phyloP scores from a whole-genome alignment of 2,797 vertebrate species.

The Pantherophis alleghaniensis region DNA sequence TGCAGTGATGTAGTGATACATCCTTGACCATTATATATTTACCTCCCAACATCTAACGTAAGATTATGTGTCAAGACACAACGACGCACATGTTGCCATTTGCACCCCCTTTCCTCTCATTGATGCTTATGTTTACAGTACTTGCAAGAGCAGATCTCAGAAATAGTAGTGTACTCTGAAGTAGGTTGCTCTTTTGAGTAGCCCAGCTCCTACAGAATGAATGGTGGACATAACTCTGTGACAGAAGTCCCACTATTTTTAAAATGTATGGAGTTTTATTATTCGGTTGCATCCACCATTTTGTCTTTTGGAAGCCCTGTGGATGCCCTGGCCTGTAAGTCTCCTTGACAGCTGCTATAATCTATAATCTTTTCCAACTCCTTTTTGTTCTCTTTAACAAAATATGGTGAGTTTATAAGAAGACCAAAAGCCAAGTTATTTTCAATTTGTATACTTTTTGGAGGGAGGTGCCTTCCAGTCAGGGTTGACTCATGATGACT shows the following conservation, averaged over 20 bases:
- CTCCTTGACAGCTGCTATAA: not conserved
- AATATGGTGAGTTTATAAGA: not conserved
- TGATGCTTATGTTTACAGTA: not conserved
- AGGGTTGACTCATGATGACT: not conserved
- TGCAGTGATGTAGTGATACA: not conserved
- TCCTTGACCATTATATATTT: not conserved
- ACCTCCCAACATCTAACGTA: not conserved
- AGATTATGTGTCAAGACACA: not conserved
- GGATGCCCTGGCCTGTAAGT: not conserved
- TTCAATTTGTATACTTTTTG: not conserved
- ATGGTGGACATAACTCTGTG: not conserved
- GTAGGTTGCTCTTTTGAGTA: not conserved
- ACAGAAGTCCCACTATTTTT: not conserved
- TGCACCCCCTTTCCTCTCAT: not conserved
- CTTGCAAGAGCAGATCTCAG: not conserved
- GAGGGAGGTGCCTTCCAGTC: not conserved
- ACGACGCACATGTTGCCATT: not conserved
- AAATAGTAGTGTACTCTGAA: not conserved
- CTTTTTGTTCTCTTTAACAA: not conserved
- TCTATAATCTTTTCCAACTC: not conserved
- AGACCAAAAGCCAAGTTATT: not conserved
- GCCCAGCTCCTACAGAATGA: not conserved
- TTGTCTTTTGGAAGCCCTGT: not conserved
- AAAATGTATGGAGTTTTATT: not conserved
- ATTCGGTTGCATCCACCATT: not conserved